Percentiles rank a stretch among this genome's conserved stretches.
Evolutionary conservation across 2,113 vertebrate genomes (phyloP).

Genomic region (Ictidomys tridecemlineatus): DNA sequence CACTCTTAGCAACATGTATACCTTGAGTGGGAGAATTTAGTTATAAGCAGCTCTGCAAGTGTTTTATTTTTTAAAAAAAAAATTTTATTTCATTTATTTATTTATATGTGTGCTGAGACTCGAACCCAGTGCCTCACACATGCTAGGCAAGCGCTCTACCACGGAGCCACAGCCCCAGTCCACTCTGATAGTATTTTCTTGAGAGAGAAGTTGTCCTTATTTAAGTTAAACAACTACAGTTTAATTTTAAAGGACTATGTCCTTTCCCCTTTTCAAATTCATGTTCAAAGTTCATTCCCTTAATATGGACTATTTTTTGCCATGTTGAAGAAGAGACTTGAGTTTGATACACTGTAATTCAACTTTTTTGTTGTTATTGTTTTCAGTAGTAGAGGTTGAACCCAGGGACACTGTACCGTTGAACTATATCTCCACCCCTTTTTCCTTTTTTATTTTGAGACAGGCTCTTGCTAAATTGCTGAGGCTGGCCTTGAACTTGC

Average conservation of each 20-base stretch:
- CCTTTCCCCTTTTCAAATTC: not conserved
- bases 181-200: not conserved
- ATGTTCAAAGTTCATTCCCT: not conserved
- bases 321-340: not conserved
- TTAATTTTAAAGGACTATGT: not conserved
- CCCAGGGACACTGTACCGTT: too few species aligned
- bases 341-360: not conserved
- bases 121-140: too few species aligned
- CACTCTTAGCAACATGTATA: slow-evolving; percentile 9
- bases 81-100: too few species aligned
- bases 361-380: not conserved
- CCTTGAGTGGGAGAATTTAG: slow-evolving; percentile 33
- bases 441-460: too few species aligned
- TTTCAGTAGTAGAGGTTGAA: too few species aligned
- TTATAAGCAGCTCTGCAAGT: not conserved
- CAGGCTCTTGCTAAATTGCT: too few species aligned
- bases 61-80: not conserved
- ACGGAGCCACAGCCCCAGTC: too few species aligned
- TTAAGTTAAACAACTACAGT: not conserved
- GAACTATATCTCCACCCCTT: too few species aligned
- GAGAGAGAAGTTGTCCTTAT: slow-evolving; percentile 3
- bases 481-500: too few species aligned
- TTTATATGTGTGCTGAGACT: too few species aligned
- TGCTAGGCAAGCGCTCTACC: too few species aligned
- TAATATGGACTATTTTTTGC: not conserved